phyloP scores from a whole-genome alignment of 2,113 vertebrate genomes.

The Pelusios castaneus region DNA sequence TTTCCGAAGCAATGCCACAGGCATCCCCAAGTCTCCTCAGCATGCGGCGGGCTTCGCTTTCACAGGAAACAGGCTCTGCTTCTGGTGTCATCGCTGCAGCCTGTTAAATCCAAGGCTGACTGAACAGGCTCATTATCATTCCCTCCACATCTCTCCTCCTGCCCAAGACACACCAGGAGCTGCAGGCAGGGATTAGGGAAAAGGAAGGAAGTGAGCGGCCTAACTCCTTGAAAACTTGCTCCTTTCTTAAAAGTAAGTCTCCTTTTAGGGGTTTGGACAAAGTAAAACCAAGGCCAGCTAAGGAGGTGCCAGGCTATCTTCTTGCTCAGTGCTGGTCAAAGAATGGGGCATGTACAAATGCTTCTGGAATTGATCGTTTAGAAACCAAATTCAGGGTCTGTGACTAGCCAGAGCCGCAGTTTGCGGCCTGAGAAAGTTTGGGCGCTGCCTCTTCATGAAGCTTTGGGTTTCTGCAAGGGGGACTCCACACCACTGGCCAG shows the following conservation, averaged over 20 bases:
- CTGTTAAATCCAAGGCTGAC: slow-evolving; percentile 39
- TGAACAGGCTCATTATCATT: slow-evolving; percentile 50
- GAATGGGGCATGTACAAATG: background rate
- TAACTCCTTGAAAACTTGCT: slow-evolving; percentile 62
- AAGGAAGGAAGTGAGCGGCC: background rate
- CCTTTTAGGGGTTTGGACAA: background rate
- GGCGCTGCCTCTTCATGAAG: background rate
- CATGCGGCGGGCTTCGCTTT: slow-evolving; percentile 6
- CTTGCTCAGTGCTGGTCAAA: slow-evolving; percentile 26
- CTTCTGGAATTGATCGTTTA: background rate
- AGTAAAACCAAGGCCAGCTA: background rate
- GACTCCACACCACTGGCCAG: background rate
- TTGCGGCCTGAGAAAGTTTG: background rate
- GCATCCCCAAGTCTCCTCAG: slow-evolving; percentile 33
- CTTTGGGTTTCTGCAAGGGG: background rate
- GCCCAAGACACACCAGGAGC: slow-evolving; percentile 32
- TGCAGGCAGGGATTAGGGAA: slow-evolving; percentile 42
- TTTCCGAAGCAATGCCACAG: background rate
- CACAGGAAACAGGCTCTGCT: slow-evolving; percentile 47
- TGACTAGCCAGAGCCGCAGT: background rate
- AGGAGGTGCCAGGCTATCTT: background rate
- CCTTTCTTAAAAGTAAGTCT: slow-evolving; percentile 1
- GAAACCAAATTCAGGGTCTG: background rate
- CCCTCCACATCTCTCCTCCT: slow-evolving; percentile 28
- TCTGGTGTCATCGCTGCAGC: slow-evolving; percentile 44